Percentiles rank a stretch among this genome's conserved stretches.
These are phyloP conservation scores for Delichon dasypus DNA, from an alignment of 2,797 vertebrate genomes.

Conservation along the genomic window DNA sequence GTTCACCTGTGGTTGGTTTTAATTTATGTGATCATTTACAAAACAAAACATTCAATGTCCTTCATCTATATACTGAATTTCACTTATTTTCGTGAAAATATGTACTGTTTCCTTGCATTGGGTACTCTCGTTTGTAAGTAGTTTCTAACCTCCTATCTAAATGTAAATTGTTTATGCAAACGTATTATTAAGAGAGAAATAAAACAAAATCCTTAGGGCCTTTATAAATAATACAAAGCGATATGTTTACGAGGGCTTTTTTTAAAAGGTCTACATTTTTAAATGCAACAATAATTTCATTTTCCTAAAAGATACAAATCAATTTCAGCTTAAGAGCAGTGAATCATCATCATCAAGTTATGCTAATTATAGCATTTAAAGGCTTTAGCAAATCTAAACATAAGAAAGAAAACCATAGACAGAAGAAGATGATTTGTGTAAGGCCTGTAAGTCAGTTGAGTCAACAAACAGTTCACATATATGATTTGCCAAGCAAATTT, in stretches of 20 bases:
- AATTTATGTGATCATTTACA: neutral
- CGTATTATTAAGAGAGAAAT: neutral
- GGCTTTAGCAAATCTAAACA: neutral
- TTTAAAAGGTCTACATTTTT: neutral
- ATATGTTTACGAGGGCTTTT: neutral
- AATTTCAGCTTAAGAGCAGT: neutral
- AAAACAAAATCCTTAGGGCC: neutral
- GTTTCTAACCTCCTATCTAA: neutral
- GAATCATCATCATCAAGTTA: neutral
- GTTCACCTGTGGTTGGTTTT: neutral
- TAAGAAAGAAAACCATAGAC: neutral
- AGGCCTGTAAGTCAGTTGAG: neutral
- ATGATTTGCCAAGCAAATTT: neutral
- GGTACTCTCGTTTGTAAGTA: neutral
- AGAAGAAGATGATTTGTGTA: neutral
- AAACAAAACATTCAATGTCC: neutral
- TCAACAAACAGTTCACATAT: neutral
- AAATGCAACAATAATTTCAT: neutral
- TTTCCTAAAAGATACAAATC: neutral
- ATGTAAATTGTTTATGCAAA: slow-evolving; percentile 1
- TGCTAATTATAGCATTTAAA: neutral
- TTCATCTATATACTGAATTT: neutral
- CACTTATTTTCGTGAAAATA: neutral
- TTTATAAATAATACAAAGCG: neutral
- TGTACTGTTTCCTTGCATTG: neutral